These are phyloP conservation scores for Orchesellides sinensis DNA, from an alignment of 2,888 invertebrate species.

Conservation along the genomic window DNA sequence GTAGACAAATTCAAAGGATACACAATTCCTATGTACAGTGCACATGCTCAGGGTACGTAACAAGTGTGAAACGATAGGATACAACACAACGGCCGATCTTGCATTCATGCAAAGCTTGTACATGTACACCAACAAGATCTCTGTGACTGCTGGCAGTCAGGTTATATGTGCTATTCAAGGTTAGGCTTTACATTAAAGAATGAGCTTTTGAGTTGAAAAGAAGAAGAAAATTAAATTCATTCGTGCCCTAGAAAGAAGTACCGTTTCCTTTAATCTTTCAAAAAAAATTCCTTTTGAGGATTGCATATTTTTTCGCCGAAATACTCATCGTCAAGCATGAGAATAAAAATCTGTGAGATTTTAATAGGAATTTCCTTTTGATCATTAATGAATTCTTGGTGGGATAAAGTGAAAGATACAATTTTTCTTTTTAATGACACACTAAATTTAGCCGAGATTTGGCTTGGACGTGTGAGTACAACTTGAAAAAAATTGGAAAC, in stretches of 20 bases:
- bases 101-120: background rate
- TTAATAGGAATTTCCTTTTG: background rate
- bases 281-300: conserved; percentile 33
- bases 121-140: conserved; percentile 44
- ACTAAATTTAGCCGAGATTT: background rate
- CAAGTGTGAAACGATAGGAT: background rate
- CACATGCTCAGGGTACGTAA: background rate
- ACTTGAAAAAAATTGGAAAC: too few relatives aligned
- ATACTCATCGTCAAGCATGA: conserved; percentile 34
- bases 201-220: conserved; percentile 53
- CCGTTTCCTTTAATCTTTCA: conserved; percentile 53
- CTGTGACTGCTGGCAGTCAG: conserved; percentile 47
- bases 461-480: too few relatives aligned
- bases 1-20: conserved; percentile 31
- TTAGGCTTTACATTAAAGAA: conserved; percentile 45
- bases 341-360: background rate
- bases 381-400: background rate
- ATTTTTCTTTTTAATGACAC: background rate
- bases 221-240: conserved; percentile 55
- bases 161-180: conserved; percentile 60
- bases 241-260: conserved; percentile 59
- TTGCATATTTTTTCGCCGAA: conserved; percentile 42
- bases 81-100: background rate
- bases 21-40: background rate
- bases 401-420: too few relatives aligned